Evolutionary conservation across 2,113 vertebrate species (phyloP), one percentile per base, ranked within the genome.

Genomic region (Campylomormyrus tamandua): DNA sequence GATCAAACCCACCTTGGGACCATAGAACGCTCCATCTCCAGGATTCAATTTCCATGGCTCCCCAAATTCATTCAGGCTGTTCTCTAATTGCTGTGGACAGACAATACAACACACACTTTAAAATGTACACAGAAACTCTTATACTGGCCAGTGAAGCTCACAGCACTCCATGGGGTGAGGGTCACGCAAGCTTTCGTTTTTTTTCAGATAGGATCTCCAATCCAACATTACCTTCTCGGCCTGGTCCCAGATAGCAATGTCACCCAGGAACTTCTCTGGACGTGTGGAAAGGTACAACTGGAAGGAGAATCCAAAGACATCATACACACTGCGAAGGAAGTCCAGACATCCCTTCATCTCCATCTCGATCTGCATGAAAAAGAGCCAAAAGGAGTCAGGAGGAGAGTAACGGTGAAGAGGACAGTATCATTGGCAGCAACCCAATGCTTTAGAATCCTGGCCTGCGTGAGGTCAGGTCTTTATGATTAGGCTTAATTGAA

Each of bases 11-110:
- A 99, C 98, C 97, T 99, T 99, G 74, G 98, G 98, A 56, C 98
- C 98, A 90, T 99, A 99, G 95, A 99, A 99, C 1, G 97, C 97
- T 85, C 98, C 98, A 27, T 98, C 97, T 90, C 97, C 97, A 35
- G 97, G 96, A 94, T 97, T 99, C 62, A 98, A 94, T 92, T 92
- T 96, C 98, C 98, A 99, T 2, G 96, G 95, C 80, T 97, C 96
- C 91, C 98, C 98, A 90, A 99, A 99, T 90, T 97, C 92, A 92
- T 97, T 95, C 93, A 99, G 95, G 91, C 98, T 98, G 92, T 96
- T 98, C 88, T 97, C 96, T 85, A 99, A 94, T 97, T 99, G 98
- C 98, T 99, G 92, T 90, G 46, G 89, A 46, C n/a, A 86, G 70
- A 39, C 35, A 52, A 46, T n/a, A 50, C 15, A 19, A 13, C 35